phyloP scores from a whole-genome alignment of 2,888 invertebrate species.

The Dioctria linearis region DNA sequence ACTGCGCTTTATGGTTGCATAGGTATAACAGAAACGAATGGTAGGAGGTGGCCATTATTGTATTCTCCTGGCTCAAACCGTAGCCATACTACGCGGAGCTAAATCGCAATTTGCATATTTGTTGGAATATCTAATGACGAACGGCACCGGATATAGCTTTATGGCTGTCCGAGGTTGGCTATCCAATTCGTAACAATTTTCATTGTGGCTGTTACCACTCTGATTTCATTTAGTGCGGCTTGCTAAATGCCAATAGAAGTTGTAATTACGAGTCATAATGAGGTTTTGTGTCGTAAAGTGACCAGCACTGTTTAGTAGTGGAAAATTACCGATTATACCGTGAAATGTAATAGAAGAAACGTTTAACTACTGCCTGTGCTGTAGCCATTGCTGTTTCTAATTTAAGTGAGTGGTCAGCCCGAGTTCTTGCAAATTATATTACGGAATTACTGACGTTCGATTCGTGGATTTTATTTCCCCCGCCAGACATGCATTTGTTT shows the following conservation, averaged over 20 bases:
- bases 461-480: too few relatives aligned
- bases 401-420: background rate
- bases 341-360: constrained; percentile 26
- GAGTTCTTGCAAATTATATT: too few relatives aligned
- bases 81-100: background rate
- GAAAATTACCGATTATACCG: constrained; percentile 45
- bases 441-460: too few relatives aligned
- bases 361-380: constrained; percentile 13
- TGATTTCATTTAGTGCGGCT: constrained; percentile 38
- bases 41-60: background rate
- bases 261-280: constrained; percentile 47
- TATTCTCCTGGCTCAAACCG: background rate
- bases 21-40: background rate
- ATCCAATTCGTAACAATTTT: constrained; percentile 37
- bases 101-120: constrained; percentile 43
- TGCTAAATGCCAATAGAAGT: constrained; percentile 45
- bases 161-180: constrained; percentile 9
- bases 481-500: too few relatives aligned
- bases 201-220: constrained; percentile 30
- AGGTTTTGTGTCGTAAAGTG: constrained; percentile 41
- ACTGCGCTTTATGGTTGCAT: too few relatives aligned
- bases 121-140: constrained; percentile 39
- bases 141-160: constrained; percentile 11
- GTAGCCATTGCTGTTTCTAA: constrained; percentile 30
- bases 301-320: constrained; percentile 24